phyloP scores from a whole-genome alignment of 2,113 vertebrate genomes.

The Zeus faber region DNA sequence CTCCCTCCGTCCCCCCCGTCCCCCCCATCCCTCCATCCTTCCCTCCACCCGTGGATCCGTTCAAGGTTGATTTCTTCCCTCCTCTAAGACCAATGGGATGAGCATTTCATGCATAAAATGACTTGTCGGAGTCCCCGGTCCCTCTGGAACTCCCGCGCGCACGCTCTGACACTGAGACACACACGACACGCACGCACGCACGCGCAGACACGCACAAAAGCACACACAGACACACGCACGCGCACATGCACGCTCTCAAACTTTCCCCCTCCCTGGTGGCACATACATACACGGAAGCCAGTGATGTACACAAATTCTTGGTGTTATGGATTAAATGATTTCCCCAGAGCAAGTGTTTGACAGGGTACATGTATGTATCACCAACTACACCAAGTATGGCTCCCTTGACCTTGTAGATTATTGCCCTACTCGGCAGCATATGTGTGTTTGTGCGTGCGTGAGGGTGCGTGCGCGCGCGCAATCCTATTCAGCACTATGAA shows the following conservation, averaged over 20 bases:
- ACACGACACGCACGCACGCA: neutral
- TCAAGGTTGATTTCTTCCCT: conserved; percentile 48
- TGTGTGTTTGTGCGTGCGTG: conserved; percentile 1
- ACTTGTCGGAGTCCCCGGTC: conserved; percentile 38
- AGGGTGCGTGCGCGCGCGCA: neutral
- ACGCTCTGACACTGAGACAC: conserved; percentile 9
- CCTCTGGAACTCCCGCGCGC: conserved; percentile 8
- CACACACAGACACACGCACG: neutral
- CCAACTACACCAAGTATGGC: conserved; percentile 49
- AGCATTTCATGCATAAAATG: conserved; percentile 65
- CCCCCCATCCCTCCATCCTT: conserved; percentile 18
- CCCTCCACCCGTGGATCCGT: conserved; percentile 24
- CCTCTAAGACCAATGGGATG: conserved; percentile 52
- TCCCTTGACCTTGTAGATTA: conserved; percentile 71
- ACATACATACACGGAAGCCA: conserved; percentile 1
- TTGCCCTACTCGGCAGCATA: conserved; percentile 59
- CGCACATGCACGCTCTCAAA: neutral
- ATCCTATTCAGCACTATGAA: no score
- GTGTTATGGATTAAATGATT: conserved; percentile 69
- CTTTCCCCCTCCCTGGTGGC: no score
- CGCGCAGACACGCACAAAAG: neutral
- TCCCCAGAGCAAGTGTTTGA: conserved; percentile 52
- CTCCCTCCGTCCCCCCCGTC: conserved; percentile 5
- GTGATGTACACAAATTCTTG: conserved; percentile 46
- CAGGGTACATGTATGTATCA: conserved; percentile 62